phyloP scores from a whole-genome alignment of 92 coral and sea anemone genomes.

The Virgularia gustaviana region DNA sequence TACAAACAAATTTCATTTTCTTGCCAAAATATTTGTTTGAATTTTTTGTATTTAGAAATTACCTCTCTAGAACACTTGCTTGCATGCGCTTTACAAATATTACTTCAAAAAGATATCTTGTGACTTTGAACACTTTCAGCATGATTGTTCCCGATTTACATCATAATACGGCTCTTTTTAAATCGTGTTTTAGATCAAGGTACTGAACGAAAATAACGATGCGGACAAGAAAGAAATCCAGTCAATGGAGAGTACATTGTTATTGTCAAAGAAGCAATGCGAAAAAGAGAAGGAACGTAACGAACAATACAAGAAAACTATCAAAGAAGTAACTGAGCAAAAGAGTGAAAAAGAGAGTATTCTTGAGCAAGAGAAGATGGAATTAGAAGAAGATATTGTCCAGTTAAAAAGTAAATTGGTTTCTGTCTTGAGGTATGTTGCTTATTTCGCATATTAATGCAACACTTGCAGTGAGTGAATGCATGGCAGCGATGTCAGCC shows the following conservation, averaged over 20 bases:
- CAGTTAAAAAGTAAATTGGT: conserved; percentile 74
- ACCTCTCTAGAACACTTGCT: not conserved
- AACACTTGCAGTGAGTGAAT: too few species aligned
- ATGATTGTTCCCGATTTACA: not conserved
- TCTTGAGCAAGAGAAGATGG: conserved; percentile 57
- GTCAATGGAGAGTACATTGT: conserved; percentile 75
- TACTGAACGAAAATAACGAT: conserved; percentile 74
- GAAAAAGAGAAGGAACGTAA: conserved; percentile 75
- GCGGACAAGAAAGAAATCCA: conserved; percentile 74
- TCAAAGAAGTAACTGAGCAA: conserved; percentile 60
- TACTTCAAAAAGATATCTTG: not conserved
- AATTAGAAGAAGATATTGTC: conserved; percentile 57
- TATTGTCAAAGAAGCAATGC: conserved; percentile 68
- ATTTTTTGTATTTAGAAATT: not conserved
- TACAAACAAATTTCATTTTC: too few species aligned
- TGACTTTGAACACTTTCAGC: not conserved
- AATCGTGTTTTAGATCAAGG: conserved; percentile 42
- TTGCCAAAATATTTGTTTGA: too few species aligned
- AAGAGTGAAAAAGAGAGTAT: conserved; percentile 54
- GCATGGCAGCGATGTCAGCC: not conserved
- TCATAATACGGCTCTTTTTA: not conserved
- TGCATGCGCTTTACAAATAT: not conserved
- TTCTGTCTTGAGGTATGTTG: conserved; percentile 60
- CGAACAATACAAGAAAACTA: conserved; percentile 61
- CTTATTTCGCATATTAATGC: too few species aligned